Conservation (phyloP, 1,140 invertebrate species). For the Drosophila lacertosa region DNA sequence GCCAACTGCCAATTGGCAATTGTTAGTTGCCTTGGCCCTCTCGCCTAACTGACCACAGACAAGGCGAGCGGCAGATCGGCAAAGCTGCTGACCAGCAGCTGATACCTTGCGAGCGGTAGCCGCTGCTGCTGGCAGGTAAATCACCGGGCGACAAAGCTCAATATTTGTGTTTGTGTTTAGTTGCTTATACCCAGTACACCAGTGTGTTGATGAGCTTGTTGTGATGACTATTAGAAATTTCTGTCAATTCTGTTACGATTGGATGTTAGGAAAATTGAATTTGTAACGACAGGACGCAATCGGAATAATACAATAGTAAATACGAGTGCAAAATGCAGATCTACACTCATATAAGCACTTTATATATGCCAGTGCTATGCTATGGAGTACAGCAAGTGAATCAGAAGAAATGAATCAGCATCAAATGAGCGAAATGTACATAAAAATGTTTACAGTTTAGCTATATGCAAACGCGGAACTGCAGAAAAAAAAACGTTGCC, state of each 20-base stretch:
- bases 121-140: constrained; percentile 8
- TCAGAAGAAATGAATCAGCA: constrained; percentile 15
- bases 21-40: not conserved
- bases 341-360: not conserved
- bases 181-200: constrained; percentile 10
- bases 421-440: not conserved
- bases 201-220: too few relatives aligned
- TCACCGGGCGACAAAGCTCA: constrained; percentile 26
- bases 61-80: constrained; percentile 4
- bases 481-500: too few relatives aligned
- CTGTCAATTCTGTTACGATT: too few relatives aligned
- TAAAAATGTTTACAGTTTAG: not conserved
- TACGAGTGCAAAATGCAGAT: not conserved
- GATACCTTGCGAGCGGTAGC: not conserved
- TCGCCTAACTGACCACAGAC: constrained; percentile 62
- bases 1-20: not conserved
- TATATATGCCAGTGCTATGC: not conserved
- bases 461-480: too few relatives aligned
- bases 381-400: constrained; percentile 2
- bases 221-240: too few relatives aligned
- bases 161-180: constrained; percentile 38
- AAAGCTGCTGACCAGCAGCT: constrained; percentile 9
- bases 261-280: too few relatives aligned
- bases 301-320: not conserved
- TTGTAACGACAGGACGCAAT: not conserved